Percentiles rank a stretch among this genome's conserved stretches.
These are phyloP conservation scores for Centropus bengalensis DNA, from an alignment of 2,113 vertebrate species.

Conservation along the genomic window DNA sequence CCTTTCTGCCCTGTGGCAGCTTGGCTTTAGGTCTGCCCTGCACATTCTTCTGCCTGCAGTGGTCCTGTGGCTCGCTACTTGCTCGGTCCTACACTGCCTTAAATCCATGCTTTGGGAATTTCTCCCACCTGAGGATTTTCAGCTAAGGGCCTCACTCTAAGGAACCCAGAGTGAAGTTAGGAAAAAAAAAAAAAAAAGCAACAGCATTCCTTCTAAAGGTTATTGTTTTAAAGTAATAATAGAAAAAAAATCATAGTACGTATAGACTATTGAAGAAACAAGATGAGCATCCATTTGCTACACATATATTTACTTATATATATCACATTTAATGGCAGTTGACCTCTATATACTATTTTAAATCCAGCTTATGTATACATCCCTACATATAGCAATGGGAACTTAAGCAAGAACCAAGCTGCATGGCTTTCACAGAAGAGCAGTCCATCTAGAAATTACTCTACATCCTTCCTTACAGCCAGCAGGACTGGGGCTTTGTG, in stretches of 20 bases:
- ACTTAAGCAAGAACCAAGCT: not conserved
- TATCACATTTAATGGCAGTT: too few species aligned
- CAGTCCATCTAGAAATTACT: not conserved
- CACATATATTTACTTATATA: not conserved
- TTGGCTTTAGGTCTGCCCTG: not conserved
- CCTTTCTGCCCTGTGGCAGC: not conserved
- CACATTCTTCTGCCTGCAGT: not conserved
- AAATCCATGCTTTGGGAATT: rapidly evolving
- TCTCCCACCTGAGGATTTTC: not conserved
- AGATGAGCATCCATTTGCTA: not conserved
- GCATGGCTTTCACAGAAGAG: not conserved
- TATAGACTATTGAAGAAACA: not conserved
- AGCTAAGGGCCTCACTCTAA: not conserved
- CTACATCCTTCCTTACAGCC: not conserved
- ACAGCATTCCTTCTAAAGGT: not conserved
- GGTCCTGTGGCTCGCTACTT: not conserved
- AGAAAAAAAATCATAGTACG: not conserved
- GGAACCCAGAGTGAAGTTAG: not conserved
- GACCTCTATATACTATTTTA: not conserved
- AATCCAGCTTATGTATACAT: rapidly evolving
- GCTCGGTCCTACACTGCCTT: not conserved
- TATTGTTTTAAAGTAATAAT: not conserved
- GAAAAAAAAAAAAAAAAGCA: not conserved
- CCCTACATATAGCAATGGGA: rapidly evolving
- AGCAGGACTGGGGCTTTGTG: not conserved